phyloP scores from a whole-genome alignment of 2,797 vertebrate species.

The Ambastaia sidthimunki region DNA sequence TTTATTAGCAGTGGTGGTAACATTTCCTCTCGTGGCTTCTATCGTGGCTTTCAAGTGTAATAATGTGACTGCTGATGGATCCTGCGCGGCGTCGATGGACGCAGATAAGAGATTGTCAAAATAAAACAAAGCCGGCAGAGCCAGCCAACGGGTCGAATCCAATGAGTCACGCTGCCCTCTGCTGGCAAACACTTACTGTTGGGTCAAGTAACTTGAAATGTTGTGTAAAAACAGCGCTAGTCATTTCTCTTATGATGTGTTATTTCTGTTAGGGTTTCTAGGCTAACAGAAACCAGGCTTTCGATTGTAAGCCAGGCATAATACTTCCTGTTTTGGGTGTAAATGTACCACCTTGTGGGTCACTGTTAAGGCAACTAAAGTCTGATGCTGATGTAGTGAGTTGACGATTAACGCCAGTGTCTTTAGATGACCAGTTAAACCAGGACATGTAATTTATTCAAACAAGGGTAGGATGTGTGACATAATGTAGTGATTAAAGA shows the following conservation, averaged over 20 bases:
- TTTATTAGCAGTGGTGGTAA: slow-evolving; percentile 51
- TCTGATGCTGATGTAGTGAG: not conserved
- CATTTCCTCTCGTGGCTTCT: slow-evolving; percentile 47
- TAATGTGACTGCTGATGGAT: slow-evolving; percentile 50
- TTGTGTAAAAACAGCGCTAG: not conserved
- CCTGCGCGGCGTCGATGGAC: slow-evolving; percentile 37
- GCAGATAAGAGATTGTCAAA: slow-evolving; percentile 41
- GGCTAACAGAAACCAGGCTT: not conserved
- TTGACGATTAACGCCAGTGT: not conserved
- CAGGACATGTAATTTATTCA: not conserved
- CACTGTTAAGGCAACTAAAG: not conserved
- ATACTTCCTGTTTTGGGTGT: not conserved
- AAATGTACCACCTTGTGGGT: not conserved
- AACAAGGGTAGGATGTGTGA: not conserved
- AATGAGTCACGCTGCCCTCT: slow-evolving; percentile 56
- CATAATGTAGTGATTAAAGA: not conserved
- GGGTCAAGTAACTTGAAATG: not conserved
- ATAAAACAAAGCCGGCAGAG: not conserved
- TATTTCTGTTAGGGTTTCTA: not conserved
- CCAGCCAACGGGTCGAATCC: not conserved
- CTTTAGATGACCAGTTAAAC: not conserved
- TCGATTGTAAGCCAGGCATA: not conserved
- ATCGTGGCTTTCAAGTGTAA: slow-evolving; percentile 52
- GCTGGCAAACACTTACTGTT: slow-evolving; percentile 40
- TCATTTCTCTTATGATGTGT: not conserved